Evolutionary conservation across 2,797 vertebrate species (phyloP), one percentile per base, ranked within the genome.

Genomic region (Oreonectes daqikongensis): DNA sequence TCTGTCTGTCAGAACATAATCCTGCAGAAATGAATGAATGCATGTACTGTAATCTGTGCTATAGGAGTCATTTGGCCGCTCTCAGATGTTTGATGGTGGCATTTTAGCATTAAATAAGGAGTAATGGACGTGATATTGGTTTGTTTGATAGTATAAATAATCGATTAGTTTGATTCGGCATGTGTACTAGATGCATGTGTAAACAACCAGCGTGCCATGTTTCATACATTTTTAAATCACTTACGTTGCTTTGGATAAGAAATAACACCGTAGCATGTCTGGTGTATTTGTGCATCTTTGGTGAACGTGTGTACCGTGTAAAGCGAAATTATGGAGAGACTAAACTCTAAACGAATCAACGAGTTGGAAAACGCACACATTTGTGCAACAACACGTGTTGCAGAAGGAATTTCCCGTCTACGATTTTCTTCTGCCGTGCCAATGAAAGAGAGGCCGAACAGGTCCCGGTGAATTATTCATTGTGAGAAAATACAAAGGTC

Each of bases 381-480:
- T n/a, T n/a, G n/a, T n/a, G n/a, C n/a, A n/a, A n/a, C 46, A 35
- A 60, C 9, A 9, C 5, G 28, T 42, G 48, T 20, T 78, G 52
- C 44, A 55, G 53, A 55, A 28, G 30, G 9, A 20, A 69, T 12
- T 40, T 17, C 12, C 18, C 32, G 26, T n/a, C 18, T 20, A 2
- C 32, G 42, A n/a, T 35, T 61, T 22, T 67, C 65, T 30, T 63
- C 28, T 7, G 59, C 10, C 42, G 50, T 61, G 40, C 67, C 55
- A 75, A 30, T 79, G 79, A 79, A 71, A 70, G 60, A 42, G 85
- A 85, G 80, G 79, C 84, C 72, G 83, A 80, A 60, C 79, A 79
- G 89, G 87, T 85, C 76, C 81, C 82, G 67, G 85, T 91, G 87
- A 91, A 92, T 90, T 88, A 92, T 91, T 93, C 86, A 91, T 92